Evolutionary conservation across 2,888 invertebrate species (phyloP).

Genomic region (Cerceris rybyensis): DNA sequence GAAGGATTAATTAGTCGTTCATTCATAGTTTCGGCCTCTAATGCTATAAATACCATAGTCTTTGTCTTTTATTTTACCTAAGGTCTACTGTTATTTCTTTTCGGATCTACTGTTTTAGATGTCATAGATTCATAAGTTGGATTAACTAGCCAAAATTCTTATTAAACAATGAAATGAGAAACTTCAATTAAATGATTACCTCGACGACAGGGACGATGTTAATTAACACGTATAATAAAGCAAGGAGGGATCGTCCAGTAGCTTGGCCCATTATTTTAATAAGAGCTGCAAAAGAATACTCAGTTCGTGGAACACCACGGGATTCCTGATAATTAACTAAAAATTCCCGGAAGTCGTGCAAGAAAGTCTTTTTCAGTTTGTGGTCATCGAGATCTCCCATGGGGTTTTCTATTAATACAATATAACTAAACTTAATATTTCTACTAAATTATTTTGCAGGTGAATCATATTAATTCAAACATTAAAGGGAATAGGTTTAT

Average conservation of each 20-base stretch:
- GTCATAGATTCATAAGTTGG: too few species aligned
- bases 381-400: not conserved
- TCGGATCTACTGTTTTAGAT: too few species aligned
- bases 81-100: too few species aligned
- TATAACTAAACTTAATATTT: not conserved
- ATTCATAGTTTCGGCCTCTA: too few species aligned
- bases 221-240: conserved; percentile 72
- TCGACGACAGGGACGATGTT: conserved; percentile 73
- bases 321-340: conserved; percentile 75
- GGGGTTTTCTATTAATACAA: not conserved
- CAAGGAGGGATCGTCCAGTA: conserved; percentile 72
- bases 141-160: too few species aligned
- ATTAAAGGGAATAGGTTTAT: too few species aligned
- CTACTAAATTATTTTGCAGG: too few species aligned
- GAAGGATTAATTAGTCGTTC: too few species aligned
- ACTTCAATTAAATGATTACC: conserved; percentile 55
- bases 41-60: too few species aligned
- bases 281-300: conserved; percentile 74
- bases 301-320: conserved; percentile 70
- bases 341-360: conserved; percentile 65
- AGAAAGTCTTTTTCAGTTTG: conserved; percentile 1
- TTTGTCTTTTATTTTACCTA: too few species aligned
- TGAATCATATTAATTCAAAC: too few species aligned
- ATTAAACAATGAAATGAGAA: not conserved
- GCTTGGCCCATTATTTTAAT: conserved; percentile 74